Percentiles rank a stretch among this genome's conserved stretches.
phyloP scores from a whole-genome alignment of 2,888 invertebrate species.

The Nomada flava region DNA sequence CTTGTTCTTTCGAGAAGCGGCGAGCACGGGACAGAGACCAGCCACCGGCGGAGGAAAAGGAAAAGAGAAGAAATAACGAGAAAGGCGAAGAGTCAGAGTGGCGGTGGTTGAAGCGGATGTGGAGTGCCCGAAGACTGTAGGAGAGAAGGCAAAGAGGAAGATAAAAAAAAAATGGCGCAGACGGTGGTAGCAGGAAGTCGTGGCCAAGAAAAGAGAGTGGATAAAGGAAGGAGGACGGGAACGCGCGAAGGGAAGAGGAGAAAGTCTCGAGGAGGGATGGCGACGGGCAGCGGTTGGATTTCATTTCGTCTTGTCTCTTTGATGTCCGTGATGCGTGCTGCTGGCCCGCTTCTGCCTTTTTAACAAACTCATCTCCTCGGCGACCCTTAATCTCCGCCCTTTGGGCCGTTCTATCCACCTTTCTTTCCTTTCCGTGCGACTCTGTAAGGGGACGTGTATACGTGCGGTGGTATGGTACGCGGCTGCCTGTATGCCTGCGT shows the following conservation, averaged over 20 bases:
- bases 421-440: slow-evolving; percentile 70
- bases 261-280: slow-evolving; percentile 68
- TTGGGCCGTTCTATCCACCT: slow-evolving; percentile 75
- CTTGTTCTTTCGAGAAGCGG: slow-evolving; percentile 37
- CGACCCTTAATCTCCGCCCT: slow-evolving; percentile 84
- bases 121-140: slow-evolving; percentile 63
- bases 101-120: slow-evolving; percentile 60
- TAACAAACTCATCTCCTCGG: slow-evolving; percentile 85
- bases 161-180: slow-evolving; percentile 57
- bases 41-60: background rate
- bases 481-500: background rate
- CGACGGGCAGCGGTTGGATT: slow-evolving; percentile 82
- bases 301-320: slow-evolving; percentile 85
- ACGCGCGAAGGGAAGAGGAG: slow-evolving; percentile 56
- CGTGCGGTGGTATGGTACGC: background rate
- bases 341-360: slow-evolving; percentile 84
- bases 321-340: slow-evolving; percentile 84
- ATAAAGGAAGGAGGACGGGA: slow-evolving; percentile 47
- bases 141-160: slow-evolving; percentile 51
- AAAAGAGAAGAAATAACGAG: background rate
- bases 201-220: slow-evolving; percentile 65
- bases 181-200: slow-evolving; percentile 56
- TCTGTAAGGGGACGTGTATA: slow-evolving; percentile 43
- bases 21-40: background rate
- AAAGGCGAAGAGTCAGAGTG: background rate